Evolutionary conservation across 2,888 invertebrate species (phyloP), one percentile per base, ranked within the genome.

Genomic region (Calliphora vomitoria): DNA sequence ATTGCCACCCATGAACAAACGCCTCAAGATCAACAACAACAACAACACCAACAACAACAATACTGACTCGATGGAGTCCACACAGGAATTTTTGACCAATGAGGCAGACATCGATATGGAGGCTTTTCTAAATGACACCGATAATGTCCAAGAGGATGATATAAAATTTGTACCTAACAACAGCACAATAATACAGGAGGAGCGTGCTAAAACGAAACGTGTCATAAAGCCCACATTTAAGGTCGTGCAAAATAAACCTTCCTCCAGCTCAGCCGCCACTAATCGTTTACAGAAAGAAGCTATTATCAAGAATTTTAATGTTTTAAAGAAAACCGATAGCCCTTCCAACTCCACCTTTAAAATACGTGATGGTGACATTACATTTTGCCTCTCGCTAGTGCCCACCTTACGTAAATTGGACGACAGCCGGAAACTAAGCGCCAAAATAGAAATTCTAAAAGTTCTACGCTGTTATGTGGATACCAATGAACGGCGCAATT

Each of bases 361-460:
- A 50, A 68, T 87, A 64, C 66, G 85, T 20, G 87, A 87, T 80
- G 85, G 85, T 50, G 87, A 87, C 31, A 87, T 87, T 4, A 75
- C 87, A 0, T 87, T 87, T 31, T 85, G 64, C 18, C 71, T 87
- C 0, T 87, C 87, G 5, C 18, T 87, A 3, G 87, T 87, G 35
- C 87, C 87, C 10, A 82, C 85, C 1, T 50, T 87, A 58, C 79
- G 87, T 11, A 87, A 85, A 71, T 53, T 87, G 20, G 18, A 20
- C 55, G 87, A 87, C n/a, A 68, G 82, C 4, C 38, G 72, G 0
- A 87, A 87, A 60, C 20, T 87, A 31, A 79, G 82, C 11, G 87
- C 87, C 1, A 87, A 87, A 85, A 85, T 87, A n/a, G 82, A 82
- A 82, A 85, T 85, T 35, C 60, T 87, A 0, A 69, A 79, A 75